Percentiles rank a stretch among this genome's conserved stretches.
These are phyloP conservation scores for Sinocyclocheilus anshuiensis DNA, from an alignment of 2,113 vertebrate genomes.

Conservation along the genomic window DNA sequence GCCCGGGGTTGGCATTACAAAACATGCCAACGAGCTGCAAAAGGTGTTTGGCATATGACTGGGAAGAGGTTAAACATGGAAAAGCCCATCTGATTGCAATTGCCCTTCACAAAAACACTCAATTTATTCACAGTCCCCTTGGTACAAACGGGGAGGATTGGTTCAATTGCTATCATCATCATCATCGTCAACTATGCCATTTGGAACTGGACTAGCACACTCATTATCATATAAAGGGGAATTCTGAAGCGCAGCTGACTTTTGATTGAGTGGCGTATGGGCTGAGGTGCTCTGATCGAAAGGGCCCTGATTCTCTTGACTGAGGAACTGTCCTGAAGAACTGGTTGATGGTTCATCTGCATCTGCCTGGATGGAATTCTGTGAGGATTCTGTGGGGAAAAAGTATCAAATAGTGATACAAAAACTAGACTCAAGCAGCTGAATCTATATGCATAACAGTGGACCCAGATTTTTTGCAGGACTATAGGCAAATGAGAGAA, in stretches of 20 bases:
- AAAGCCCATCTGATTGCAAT: background rate
- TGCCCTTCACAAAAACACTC: background rate
- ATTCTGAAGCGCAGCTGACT: conserved; percentile 19
- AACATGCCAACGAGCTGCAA: conserved; percentile 13
- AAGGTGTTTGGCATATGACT: background rate
- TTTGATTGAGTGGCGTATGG: conserved; percentile 19
- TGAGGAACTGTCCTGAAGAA: conserved; percentile 19
- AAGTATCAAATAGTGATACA: background rate
- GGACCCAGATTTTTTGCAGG: background rate
- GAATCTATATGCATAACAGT: background rate
- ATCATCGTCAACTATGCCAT: conserved; percentile 13
- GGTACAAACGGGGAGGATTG: background rate
- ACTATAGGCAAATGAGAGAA: background rate
- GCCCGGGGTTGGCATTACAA: background rate
- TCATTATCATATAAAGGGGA: conserved; percentile 21
- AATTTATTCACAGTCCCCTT: background rate
- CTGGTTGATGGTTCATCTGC: conserved; percentile 44
- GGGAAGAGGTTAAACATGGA: background rate
- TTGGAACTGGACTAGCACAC: background rate
- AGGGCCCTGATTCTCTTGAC: conserved; percentile 5
- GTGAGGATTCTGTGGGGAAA: conserved; percentile 47
- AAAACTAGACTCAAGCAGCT: background rate
- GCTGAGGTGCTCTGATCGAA: conserved; percentile 35
- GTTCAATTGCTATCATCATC: conserved; percentile 33
- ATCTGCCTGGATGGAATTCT: background rate